These are phyloP conservation scores for Ptiloglossa arizonensis DNA, from an alignment of 1,140 invertebrate genomes.

Conservation along the genomic window DNA sequence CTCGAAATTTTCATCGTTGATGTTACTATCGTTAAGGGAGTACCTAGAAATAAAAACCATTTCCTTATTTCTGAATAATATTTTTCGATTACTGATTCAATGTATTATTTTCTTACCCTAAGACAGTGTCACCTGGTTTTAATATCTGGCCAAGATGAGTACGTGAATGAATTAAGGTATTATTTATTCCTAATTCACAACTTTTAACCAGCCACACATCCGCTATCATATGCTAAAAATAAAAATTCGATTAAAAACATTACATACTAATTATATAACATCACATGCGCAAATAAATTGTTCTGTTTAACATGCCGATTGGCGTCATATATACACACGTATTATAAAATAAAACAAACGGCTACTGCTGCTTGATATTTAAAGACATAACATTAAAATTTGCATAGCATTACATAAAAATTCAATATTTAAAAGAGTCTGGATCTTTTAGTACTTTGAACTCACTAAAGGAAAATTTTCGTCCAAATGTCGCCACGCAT, in stretches of 20 bases:
- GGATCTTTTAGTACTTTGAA: too few relatives aligned
- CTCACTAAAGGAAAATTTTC: too few relatives aligned
- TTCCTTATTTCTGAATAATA: not conserved
- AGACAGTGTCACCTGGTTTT: slow-evolving; percentile 94
- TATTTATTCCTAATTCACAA: slow-evolving; percentile 92
- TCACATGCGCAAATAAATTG: too few relatives aligned
- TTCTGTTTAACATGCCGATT: too few relatives aligned
- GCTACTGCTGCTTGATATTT: too few relatives aligned
- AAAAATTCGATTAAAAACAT: slow-evolving; percentile 15
- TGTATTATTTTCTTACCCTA: slow-evolving; percentile 85
- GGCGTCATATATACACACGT: too few relatives aligned
- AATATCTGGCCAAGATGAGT: slow-evolving; percentile 98
- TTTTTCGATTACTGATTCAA: not conserved
- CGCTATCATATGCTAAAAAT: slow-evolving; percentile 90
- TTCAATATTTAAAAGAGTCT: too few relatives aligned
- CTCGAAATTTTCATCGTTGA: slow-evolving; percentile 95
- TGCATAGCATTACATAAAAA: too few relatives aligned
- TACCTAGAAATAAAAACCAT: slow-evolving; percentile 83
- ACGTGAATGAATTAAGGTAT: slow-evolving; percentile 91
- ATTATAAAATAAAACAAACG: too few relatives aligned
- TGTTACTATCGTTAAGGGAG: slow-evolving; percentile 93
- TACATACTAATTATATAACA: not conserved
- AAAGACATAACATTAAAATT: too few relatives aligned
- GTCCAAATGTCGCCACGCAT: too few relatives aligned
- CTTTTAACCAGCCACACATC: slow-evolving; percentile 97